Evolutionary conservation across 2,888 invertebrate species (phyloP).

Genomic region (Zootermopsis nevadensis): DNA sequence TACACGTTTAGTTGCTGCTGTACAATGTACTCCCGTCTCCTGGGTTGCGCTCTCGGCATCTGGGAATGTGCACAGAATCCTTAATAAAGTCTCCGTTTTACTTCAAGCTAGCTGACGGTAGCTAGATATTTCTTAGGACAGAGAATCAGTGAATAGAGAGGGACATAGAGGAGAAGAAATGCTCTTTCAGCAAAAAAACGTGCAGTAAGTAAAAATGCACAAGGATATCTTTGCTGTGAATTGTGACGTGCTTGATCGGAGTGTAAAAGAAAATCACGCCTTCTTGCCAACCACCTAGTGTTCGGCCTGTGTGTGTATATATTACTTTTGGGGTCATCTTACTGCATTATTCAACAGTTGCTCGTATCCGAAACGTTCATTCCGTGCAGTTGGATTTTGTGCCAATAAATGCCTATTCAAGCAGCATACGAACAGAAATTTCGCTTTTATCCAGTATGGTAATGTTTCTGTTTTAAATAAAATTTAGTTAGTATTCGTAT

Average conservation of each 20-base stretch:
- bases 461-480: too few relatives aligned
- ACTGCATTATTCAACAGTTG: slow-evolving; percentile 5
- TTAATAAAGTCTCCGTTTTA: background rate
- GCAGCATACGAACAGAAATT: too few relatives aligned
- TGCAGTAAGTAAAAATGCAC: background rate
- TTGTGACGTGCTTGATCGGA: background rate
- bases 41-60: too few relatives aligned
- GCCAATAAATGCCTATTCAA: too few relatives aligned
- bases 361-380: too few relatives aligned
- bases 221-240: background rate
- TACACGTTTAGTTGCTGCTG: too few relatives aligned
- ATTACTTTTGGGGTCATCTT: background rate
- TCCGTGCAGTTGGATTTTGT: too few relatives aligned
- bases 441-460: too few relatives aligned
- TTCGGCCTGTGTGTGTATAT: background rate
- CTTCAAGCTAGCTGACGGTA: background rate
- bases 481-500: too few relatives aligned
- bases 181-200: background rate
- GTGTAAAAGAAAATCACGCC: background rate
- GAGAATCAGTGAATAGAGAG: background rate
- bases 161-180: background rate
- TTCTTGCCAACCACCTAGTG: too few relatives aligned
- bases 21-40: too few relatives aligned
- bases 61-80: too few relatives aligned
- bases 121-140: background rate